Base-by-base conservation (phyloP, 1,140 invertebrate genomes). In the Temnothorax curvispinosus region DNA sequence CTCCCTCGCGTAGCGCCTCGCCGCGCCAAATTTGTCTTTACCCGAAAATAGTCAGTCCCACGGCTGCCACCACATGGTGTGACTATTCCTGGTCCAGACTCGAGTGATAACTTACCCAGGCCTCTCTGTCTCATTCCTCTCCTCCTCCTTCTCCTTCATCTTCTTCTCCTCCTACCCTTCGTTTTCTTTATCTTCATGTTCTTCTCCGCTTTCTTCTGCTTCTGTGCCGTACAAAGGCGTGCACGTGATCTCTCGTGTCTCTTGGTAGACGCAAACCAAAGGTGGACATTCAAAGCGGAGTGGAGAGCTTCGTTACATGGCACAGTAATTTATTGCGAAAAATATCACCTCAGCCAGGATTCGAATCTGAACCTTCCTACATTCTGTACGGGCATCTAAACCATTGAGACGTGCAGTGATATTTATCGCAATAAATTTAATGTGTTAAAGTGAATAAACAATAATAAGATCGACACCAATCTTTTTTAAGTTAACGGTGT, bases 21-120 rank as follows among this genome's bases (percentile, higher is more conserved):
- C 96, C 96, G 96, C 96, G 96, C 97, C 97, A 97, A 97, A 97
- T 97, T 97, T 97, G 97, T 97, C 97, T 97, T 97, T 97, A 97
- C 97, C 96, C 96, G 96, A 97, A 95, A 97, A 97, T 97, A 97
- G 96, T 96, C 94, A 95, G 96, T 96, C 95, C 95, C 96, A 96
- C 95, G 95, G 90, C 95, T 95, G 95, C 94, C 92, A 91, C 92
- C 93, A 94, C 93, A 94, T 94, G 93, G 92, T 90, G 92, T 88
- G 93, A 94, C 93, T 94, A 94, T 94, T 94, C 93, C 92, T 93
- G 93, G 93, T 87, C 87, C 91, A 89, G 91, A 89, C 87, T 88
- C 89, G 88, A 87, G 80, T 92, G 92, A 92, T 92, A 90, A 90
- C 89, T 91, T 92, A 92, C 88, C 92, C 92, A 86, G 60, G 76